Evolutionary conservation across 2,888 invertebrate species (phyloP), one percentile per base, ranked within the genome.

Genomic region (Phania funesta): DNA sequence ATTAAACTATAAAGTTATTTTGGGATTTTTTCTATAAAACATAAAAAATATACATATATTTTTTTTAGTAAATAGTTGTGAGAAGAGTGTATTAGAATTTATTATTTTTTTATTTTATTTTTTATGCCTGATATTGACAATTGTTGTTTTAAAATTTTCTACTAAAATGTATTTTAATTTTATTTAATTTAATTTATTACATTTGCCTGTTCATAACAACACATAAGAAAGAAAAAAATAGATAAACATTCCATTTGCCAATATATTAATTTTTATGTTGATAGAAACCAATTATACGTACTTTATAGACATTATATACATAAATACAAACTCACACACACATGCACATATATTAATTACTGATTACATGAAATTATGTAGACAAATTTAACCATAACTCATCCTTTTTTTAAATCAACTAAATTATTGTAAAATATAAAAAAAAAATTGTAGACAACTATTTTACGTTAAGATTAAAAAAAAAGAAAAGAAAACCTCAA

Each of bases 111-210:
- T 5, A 50, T 73, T 62, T 77, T 60, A 75, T 70, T 67, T 64
- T 74, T 80, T 20, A 75, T 79, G 58, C 35, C 48, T 62, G 16
- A 50, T 68, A 68, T 75, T 80, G 75, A 58, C 58, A 58, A 56
- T 83, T 80, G 83, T 79, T 79, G 80, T 83, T 80, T 83, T 83
- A 80, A 80, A 83, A 56, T 50, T 56, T 76, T 76, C 5, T 41
- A 58, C 68, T 54, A 70, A 74, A 77, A 38, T 64, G 46, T 62
- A 71, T 32, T 46, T 56, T 38, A 68, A 48, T 73, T 73, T 73
- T 26, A 60, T 73, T 64, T 35, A 32, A 60, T 35, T 67, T 6
- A 20, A 48, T 62, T 32, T 67, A 50, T 52, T 56, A 50, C 24
- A 38, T 48, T 20, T 8, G 48, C 48, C 48, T 44, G 50, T 18